Evolutionary conservation across 2,797 vertebrate genomes (phyloP).

Genomic region (Phylloscopus collybita): DNA sequence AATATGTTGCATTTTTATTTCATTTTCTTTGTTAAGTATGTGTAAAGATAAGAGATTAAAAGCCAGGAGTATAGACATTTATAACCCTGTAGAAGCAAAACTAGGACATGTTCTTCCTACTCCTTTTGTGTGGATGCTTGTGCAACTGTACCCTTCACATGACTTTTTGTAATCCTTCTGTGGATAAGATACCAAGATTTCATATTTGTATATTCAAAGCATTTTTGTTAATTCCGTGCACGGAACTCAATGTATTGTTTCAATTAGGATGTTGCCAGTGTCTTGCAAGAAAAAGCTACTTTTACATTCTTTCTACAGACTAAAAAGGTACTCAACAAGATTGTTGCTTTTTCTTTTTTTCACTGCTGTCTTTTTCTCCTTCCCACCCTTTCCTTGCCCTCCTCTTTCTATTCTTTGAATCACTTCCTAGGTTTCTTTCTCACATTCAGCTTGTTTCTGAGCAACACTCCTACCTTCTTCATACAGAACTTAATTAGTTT

Average conservation of each 20-base stretch:
- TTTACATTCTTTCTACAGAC: background rate
- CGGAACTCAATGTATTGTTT: background rate
- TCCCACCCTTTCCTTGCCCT: background rate
- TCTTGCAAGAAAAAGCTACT: background rate
- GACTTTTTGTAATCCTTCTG: background rate
- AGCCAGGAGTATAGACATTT: background rate
- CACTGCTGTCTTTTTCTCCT: background rate
- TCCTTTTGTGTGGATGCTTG: background rate
- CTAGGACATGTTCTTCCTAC: background rate
- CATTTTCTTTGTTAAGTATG: background rate
- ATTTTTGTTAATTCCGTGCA: background rate
- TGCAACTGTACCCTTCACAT: background rate
- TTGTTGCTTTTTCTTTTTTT: background rate
- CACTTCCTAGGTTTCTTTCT: slow-evolving; percentile 14
- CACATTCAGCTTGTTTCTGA: slow-evolving; percentile 47
- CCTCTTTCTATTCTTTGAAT: background rate
- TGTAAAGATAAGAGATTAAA: background rate
- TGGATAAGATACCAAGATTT: background rate
- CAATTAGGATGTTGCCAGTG: background rate
- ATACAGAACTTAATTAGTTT: background rate
- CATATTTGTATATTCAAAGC: background rate
- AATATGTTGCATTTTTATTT: background rate
- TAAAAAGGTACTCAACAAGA: background rate
- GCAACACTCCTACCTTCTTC: slow-evolving; percentile 57
- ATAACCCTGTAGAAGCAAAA: background rate